Conservation (phyloP, 2,797 vertebrate genomes). For the Pseudochirops cupreus region DNA sequence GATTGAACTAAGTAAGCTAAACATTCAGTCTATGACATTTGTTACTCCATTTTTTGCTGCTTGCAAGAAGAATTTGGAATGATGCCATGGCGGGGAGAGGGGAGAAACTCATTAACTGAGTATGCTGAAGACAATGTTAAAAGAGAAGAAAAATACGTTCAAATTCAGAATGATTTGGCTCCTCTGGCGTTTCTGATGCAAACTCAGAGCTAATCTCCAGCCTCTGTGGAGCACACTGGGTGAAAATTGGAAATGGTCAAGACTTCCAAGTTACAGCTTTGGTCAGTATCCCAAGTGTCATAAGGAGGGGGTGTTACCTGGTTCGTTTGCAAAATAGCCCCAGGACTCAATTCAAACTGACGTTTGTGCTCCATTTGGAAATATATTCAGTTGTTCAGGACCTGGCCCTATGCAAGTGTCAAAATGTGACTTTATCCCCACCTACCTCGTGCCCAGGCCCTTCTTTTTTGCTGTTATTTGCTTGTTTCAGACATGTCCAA, state of each 20-base stretch:
- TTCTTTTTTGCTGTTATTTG: background rate
- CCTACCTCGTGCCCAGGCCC: background rate
- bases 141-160: conserved; percentile 26
- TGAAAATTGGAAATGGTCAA: conserved; percentile 68
- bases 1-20: background rate
- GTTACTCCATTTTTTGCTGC: background rate
- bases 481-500: background rate
- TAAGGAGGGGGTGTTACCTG: background rate
- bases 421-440: background rate
- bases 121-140: background rate
- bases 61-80: background rate
- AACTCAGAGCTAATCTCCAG: conserved; percentile 59
- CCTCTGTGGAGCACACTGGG: conserved; percentile 52
- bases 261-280: background rate
- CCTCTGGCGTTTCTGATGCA: conserved; percentile 9
- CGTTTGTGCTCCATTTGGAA: background rate
- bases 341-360: background rate
- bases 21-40: background rate
- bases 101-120: background rate
- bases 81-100: conserved; percentile 4
- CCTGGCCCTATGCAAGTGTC: background rate
- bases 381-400: background rate
- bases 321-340: background rate
- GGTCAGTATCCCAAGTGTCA: background rate
- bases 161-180: background rate